A percentile compares a stretch with the other conserved stretches of the same genome.
These are phyloP conservation scores for Drosophila nigricruria DNA, from an alignment of 2,888 invertebrate genomes.

Conservation along the genomic window DNA sequence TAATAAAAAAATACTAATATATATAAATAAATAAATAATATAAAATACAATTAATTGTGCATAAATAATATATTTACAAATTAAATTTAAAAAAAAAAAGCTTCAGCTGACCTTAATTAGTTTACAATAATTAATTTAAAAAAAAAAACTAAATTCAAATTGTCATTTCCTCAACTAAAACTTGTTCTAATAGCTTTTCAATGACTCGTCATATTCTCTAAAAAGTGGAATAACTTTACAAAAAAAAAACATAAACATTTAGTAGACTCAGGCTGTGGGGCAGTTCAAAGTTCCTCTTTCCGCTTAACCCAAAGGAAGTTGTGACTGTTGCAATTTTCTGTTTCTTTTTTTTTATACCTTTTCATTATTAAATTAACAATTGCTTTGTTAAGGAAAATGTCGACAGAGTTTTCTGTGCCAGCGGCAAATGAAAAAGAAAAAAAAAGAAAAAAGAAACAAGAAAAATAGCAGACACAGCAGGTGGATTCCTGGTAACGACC, in stretches of 20 bases:
- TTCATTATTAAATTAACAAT: conserved; percentile 65
- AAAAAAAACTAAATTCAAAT: not conserved
- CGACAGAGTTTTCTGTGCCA: conserved; percentile 62
- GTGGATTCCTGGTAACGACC: conserved; percentile 35
- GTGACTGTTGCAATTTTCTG: conserved; percentile 27
- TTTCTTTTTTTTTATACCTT: conserved; percentile 15
- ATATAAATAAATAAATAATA: no score
- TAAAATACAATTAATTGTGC: not conserved
- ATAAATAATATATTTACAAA: not conserved
- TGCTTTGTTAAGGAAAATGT: conserved; percentile 56
- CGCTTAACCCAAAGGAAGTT: conserved; percentile 45
- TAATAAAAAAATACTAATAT: no score
- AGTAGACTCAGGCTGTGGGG: not conserved
- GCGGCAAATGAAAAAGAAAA: conserved; percentile 24
- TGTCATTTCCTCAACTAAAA: conserved; percentile 1
- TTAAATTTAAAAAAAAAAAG: not conserved
- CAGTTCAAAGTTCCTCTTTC: conserved; percentile 25
- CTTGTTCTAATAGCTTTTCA: conserved; percentile 9
- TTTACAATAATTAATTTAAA: not conserved
- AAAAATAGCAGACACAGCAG: conserved; percentile 26
- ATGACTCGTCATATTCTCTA: conserved; percentile 24
- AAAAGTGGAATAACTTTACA: conserved; percentile 17
- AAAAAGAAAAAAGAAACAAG: not conserved
- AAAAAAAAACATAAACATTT: not conserved
- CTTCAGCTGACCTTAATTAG: not conserved